These are phyloP conservation scores for Tinea pellionella DNA, from an alignment of 2,888 invertebrate species.

Conservation along the genomic window DNA sequence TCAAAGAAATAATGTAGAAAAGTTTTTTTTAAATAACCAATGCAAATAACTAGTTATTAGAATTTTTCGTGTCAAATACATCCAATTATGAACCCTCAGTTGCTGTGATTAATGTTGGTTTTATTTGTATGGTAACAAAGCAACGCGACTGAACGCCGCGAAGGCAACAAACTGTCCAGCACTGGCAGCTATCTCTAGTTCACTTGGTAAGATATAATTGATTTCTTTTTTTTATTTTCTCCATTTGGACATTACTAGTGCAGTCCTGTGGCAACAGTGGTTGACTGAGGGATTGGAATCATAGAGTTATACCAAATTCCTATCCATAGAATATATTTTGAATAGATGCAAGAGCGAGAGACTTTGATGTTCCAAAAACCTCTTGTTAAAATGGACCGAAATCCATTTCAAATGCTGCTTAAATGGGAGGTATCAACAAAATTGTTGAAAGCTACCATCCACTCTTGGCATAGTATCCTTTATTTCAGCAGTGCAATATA, in stretches of 20 bases:
- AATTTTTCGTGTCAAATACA: neutral
- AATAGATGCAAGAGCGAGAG: too few species aligned
- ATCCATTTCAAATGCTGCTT: too few species aligned
- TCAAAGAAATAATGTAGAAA: too few species aligned
- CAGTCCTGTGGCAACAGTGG: neutral
- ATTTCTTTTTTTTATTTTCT: slow-evolving; percentile 21
- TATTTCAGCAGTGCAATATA: slow-evolving; percentile 6
- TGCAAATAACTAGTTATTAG: neutral
- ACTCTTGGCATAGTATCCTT: neutral
- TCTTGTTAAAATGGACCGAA: too few species aligned
- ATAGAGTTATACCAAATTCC: too few species aligned
- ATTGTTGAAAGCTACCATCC: too few species aligned
- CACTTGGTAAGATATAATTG: slow-evolving; percentile 87
- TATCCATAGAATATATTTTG: too few species aligned
- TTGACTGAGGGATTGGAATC: too few species aligned
- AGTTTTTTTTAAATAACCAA: too few species aligned
- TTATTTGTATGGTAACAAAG: slow-evolving; percentile 73
- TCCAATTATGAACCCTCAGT: neutral
- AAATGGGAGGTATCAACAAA: too few species aligned
- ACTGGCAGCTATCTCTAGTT: slow-evolving; percentile 90
- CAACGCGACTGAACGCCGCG: slow-evolving; percentile 77
- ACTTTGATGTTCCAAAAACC: too few species aligned
- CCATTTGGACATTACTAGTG: neutral
- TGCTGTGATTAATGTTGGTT: slow-evolving; percentile 60
- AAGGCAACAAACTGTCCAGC: slow-evolving; percentile 83